Conservation (phyloP, 2,797 vertebrate genomes). For the Oophaga sylvatica region DNA sequence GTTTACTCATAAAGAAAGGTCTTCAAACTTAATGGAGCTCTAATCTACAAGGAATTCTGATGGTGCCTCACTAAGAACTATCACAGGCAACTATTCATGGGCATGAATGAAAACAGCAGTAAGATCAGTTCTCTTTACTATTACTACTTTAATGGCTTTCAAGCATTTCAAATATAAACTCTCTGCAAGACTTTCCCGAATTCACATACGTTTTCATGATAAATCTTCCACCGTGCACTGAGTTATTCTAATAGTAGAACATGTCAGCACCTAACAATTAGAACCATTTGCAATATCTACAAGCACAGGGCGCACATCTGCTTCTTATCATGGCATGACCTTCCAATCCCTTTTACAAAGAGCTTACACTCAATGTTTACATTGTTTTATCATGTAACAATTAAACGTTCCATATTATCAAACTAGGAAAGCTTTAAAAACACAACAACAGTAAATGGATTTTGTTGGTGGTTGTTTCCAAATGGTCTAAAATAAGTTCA, state of each 20-base stretch:
- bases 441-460: not conserved
- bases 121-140: not conserved
- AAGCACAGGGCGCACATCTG: not conserved
- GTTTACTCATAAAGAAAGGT: slow-evolving; percentile 13
- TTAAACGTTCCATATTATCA: not conserved
- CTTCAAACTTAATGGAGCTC: not conserved
- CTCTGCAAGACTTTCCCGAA: not conserved
- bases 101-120: slow-evolving; percentile 10
- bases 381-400: not conserved
- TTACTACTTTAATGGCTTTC: slow-evolving; percentile 10
- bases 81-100: slow-evolving; percentile 13
- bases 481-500: not conserved
- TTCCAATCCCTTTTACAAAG: slow-evolving; percentile 1
- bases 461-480: not conserved
- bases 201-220: slow-evolving; percentile 2
- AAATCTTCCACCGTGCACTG: slow-evolving; percentile 21
- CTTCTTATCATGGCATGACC: slow-evolving; percentile 25
- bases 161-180: slow-evolving; percentile 23
- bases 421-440: not conserved
- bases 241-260: not conserved
- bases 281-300: slow-evolving; percentile 46
- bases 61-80: not conserved
- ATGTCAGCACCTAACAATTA: slow-evolving; percentile 38
- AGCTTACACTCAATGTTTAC: not conserved
- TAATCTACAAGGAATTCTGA: slow-evolving; percentile 25